Percentiles rank a stretch among this genome's conserved stretches.
Evolutionary conservation across 2,888 invertebrate genomes (phyloP).

Genomic region (Autographa gamma): DNA sequence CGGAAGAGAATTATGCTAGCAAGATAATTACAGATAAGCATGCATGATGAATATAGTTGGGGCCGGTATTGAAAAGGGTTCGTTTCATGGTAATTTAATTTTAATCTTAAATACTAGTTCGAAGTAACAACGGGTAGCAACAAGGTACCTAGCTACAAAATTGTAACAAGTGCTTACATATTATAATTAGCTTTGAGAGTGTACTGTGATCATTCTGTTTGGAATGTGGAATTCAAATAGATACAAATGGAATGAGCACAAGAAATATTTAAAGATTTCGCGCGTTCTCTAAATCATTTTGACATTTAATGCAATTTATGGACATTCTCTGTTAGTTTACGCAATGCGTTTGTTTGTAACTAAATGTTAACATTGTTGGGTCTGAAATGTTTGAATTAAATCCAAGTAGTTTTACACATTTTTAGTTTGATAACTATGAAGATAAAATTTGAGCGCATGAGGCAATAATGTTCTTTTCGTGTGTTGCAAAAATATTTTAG

Average conservation of each 20-base stretch:
- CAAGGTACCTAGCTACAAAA: background rate
- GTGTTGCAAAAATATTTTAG: no score
- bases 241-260: conserved; percentile 10
- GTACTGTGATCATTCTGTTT: conserved; percentile 8
- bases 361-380: background rate
- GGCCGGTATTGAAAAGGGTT: no score
- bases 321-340: conserved; percentile 6
- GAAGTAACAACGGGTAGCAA: no score
- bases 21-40: no score
- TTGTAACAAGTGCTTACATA: background rate
- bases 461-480: no score
- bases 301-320: conserved; percentile 8
- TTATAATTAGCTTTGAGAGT: conserved; percentile 8
- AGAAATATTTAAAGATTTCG: conserved; percentile 8
- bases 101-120: no score
- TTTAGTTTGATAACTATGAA: no score
- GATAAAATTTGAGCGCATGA: no score
- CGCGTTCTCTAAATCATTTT: background rate
- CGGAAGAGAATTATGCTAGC: no score
- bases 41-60: no score
- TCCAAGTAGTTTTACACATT: no score
- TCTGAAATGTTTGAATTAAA: background rate
- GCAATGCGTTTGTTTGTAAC: background rate
- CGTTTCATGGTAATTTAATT: no score
- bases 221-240: conserved; percentile 26